Conservation (phyloP, 2,113 vertebrate genomes). For the Lepus europaeus region DNA sequence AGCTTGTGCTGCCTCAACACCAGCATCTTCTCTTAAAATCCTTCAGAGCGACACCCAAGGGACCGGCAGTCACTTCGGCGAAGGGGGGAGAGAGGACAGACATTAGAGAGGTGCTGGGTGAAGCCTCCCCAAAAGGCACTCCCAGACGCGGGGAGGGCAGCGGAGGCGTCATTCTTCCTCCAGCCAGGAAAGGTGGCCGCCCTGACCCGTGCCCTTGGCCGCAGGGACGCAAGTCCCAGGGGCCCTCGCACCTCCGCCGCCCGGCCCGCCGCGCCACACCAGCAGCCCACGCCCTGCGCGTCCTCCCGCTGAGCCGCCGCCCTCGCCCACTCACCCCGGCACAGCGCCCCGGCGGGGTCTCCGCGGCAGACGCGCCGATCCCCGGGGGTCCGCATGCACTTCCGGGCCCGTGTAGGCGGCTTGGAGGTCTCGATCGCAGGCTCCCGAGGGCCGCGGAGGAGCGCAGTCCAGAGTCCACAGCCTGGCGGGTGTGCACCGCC, state of each 20-base stretch:
- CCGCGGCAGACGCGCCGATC: accelerated
- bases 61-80: background rate
- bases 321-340: background rate
- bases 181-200: background rate
- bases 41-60: background rate
- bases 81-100: background rate
- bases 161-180: background rate
- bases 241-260: too few species aligned
- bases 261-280: too few species aligned
- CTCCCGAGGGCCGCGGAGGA: background rate
- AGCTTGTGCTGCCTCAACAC: background rate
- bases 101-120: background rate
- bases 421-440: background rate
- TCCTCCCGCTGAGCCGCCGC: background rate
- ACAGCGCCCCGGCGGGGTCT: accelerated
- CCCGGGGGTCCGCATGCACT: background rate
- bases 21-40: background rate
- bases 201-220: background rate
- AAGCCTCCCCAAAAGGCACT: background rate
- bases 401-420: background rate
- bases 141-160: background rate
- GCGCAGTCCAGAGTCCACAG: background rate
- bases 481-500: too few species aligned
- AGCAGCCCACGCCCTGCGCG: too few species aligned
- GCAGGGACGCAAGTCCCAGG: background rate